These are phyloP conservation scores for Ceriagrion tenellum DNA, from an alignment of 2,888 invertebrate species.

Conservation along the genomic window DNA sequence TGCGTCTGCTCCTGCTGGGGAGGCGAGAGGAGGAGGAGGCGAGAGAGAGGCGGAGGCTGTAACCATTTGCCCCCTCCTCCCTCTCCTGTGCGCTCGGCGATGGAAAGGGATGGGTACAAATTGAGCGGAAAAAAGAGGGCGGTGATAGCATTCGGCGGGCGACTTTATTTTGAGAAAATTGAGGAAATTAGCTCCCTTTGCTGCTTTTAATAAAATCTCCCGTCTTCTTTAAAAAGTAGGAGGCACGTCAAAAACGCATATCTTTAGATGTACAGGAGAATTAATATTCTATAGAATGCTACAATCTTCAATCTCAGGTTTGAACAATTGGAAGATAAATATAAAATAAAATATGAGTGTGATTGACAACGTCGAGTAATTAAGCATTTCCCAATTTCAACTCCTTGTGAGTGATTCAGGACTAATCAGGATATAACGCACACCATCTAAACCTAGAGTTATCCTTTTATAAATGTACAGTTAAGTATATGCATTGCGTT, in stretches of 20 bases:
- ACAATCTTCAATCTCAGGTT: no score
- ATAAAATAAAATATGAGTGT: no score
- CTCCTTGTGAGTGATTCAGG: no score
- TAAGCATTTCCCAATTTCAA: no score
- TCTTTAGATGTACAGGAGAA: not conserved
- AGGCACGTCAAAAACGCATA: not conserved
- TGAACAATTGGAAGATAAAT: no score
- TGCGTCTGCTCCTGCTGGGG: not conserved
- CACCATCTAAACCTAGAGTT: no score
- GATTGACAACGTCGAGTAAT: no score
- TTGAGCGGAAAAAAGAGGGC: slow-evolving; percentile 30
- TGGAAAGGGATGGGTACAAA: not conserved
- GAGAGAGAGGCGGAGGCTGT: not conserved
- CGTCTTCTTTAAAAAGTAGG: not conserved
- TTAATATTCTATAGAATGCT: no score
- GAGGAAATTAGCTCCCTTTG: not conserved
- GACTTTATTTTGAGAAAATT: slow-evolving; percentile 28
- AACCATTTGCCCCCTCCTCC: not conserved
- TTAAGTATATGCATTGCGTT: no score
- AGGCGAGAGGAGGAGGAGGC: not conserved
- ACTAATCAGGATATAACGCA: no score
- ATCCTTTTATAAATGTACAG: no score
- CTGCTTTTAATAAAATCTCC: not conserved
- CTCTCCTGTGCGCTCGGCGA: not conserved
- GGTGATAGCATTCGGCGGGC: not conserved